Evolutionary conservation across 2,888 invertebrate species (phyloP), one percentile per base, ranked within the genome.

Genomic region (Polydrusus pterygomalis): DNA sequence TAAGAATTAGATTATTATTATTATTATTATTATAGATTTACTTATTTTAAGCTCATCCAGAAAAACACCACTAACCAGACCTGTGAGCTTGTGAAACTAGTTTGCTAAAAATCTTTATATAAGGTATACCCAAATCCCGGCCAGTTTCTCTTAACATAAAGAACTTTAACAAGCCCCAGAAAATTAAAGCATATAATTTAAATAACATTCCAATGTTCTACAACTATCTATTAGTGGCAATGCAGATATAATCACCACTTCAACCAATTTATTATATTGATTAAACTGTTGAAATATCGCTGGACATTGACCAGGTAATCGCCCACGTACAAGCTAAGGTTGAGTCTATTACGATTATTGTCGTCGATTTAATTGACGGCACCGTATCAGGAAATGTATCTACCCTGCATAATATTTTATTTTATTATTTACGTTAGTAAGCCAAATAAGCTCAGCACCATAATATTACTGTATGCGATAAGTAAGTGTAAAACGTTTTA

Each of bases 291-390:
- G 25, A 54, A 54, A 6, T 54, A n/a, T 47, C n/a, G 63, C 30
- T 63, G 63, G 63, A 63, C 63, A 25, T 63, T 63, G 63, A 63
- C 63, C 63, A 63, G 20, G 63, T 15, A n/a, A 43, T 63, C 63
- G 63, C 63, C 63, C 47, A 63, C 63, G 45, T 63, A 25, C 25
- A 10, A 13, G 15, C 63, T 43, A 18, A 40, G 62, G 38, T 43
- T 40, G 60, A 40, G 15, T 62, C 43, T 18, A 62, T 25, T 45
- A 63, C 40, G 30, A 51, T 17, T 30, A 25, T 54, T 54, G 25
- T 54, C 54, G 54, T 6, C n/a, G 30, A 54, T 54, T 54, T 54
- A 54, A 54, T 54, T 54, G 20, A 54, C 13, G 25, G n/a, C 5
- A 11, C 13, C 25, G 54, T 54, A 54, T 54, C 51, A 54, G 54